Conservation (phyloP, 2,113 vertebrate genomes). For the Ascaphus truei region DNA sequence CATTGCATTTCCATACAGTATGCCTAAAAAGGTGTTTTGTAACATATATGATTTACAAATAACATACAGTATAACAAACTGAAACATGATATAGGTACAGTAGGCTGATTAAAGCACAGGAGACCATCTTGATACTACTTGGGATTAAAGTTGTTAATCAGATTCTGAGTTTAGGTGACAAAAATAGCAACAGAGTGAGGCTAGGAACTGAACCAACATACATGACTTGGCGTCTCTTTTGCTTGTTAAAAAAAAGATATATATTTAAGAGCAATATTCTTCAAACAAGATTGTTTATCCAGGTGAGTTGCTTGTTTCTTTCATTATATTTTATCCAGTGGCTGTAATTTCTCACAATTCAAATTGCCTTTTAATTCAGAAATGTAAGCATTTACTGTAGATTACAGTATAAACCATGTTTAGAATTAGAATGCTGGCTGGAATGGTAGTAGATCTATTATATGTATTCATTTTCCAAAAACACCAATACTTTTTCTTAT, state of each 20-base stretch:
- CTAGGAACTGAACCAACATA: constrained; percentile 38
- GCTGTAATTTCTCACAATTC: too few species aligned
- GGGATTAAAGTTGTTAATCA: constrained; percentile 83
- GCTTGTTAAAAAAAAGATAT: constrained; percentile 45
- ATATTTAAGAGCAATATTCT: constrained; percentile 34
- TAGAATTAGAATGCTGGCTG: too few species aligned
- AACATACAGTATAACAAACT: constrained; percentile 11
- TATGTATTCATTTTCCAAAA: too few species aligned
- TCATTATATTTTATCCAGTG: too few species aligned
- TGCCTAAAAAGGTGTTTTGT: too few species aligned
- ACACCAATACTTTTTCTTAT: too few species aligned
- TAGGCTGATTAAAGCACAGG: constrained; percentile 51
- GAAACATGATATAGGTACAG: constrained; percentile 35
- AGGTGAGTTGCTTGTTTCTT: constrained; percentile 41
- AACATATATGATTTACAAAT: constrained; percentile 21
- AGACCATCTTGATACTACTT: constrained; percentile 53
- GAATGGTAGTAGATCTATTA: too few species aligned
- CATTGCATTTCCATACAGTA: too few species aligned
- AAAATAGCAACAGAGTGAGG: constrained; percentile 79
- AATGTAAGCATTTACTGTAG: too few species aligned
- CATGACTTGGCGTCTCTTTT: constrained; percentile 33
- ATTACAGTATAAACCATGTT: too few species aligned
- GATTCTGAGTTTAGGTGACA: constrained; percentile 74
- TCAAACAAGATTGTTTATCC: constrained; percentile 23
- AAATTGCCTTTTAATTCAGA: too few species aligned